Evolutionary conservation across 2,797 vertebrate species (phyloP).

Genomic region (Cetoscarus ocellatus): DNA sequence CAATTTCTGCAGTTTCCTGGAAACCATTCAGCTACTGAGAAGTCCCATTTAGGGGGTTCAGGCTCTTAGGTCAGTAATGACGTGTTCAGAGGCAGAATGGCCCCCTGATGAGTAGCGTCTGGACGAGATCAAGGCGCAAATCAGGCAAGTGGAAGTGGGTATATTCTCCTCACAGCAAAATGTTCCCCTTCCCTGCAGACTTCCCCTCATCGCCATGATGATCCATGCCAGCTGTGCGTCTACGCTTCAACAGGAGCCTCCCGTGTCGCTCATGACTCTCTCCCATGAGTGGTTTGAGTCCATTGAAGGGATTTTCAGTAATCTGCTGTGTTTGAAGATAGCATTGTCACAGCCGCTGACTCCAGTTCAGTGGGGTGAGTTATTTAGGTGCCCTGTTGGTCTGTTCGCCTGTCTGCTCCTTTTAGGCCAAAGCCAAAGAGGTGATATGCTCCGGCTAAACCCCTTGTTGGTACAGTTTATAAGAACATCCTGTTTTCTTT

Average conservation of each 20-base stretch:
- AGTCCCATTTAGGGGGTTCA: neutral
- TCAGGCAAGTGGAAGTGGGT: conserved; percentile 3
- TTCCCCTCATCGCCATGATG: conserved; percentile 17
- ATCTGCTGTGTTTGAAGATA: conserved; percentile 53
- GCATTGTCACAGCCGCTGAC: conserved; percentile 40
- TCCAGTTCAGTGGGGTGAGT: conserved; percentile 29
- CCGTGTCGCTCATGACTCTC: conserved; percentile 37
- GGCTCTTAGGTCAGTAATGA: conserved; percentile 5
- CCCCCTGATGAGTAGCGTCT: conserved; percentile 6
- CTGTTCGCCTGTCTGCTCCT: neutral
- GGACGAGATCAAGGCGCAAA: conserved; percentile 2
- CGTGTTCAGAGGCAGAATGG: conserved; percentile 5
- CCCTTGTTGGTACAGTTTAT: conserved; percentile 13
- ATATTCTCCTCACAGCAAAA: conserved; percentile 22
- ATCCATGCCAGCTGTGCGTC: conserved; percentile 46
- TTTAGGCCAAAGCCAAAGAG: conserved; percentile 10
- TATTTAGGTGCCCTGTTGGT: conserved; percentile 27
- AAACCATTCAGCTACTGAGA: neutral
- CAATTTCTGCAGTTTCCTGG: conserved; percentile 10
- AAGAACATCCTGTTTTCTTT: conserved; percentile 7
- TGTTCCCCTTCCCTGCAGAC: conserved; percentile 20
- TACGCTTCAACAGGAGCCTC: conserved; percentile 25
- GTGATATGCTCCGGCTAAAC: conserved; percentile 2
- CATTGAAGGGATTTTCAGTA: conserved; percentile 46
- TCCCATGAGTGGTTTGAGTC: conserved; percentile 45